Evolutionary conservation across 2,113 vertebrate genomes (phyloP).

Genomic region (Apaloderma vittatum): DNA sequence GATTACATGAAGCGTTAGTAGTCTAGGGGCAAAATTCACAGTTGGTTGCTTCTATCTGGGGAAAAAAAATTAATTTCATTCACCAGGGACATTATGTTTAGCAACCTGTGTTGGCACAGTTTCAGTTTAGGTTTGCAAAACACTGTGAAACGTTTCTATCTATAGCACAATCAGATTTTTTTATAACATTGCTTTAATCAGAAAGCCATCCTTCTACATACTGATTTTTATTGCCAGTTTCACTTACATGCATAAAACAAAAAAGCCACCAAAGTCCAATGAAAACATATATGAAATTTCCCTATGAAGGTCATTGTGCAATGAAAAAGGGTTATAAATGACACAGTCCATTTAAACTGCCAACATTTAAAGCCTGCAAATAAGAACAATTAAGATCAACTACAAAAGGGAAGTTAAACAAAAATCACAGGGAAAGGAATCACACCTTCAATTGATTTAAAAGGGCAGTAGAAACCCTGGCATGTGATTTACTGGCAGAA

Average conservation of each 20-base stretch:
- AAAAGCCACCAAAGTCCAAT: background rate
- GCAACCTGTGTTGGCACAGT: background rate
- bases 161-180: background rate
- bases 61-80: background rate
- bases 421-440: conserved; percentile 71
- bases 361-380: conserved; percentile 74
- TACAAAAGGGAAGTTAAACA: conserved; percentile 62
- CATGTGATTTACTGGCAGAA: conserved; percentile 74
- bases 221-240: conserved; percentile 39
- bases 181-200: background rate
- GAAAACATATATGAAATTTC: conserved; percentile 42
- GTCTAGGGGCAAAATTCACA: background rate
- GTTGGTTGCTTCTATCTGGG: background rate
- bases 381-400: conserved; percentile 76
- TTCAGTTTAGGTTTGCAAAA: background rate
- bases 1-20: background rate
- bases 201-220: background rate
- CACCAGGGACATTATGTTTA: background rate
- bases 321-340: conserved; percentile 60
- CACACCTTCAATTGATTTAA: conserved; percentile 72
- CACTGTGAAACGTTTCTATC: background rate
- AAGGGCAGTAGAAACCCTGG: conserved; percentile 41
- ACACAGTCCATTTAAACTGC: conserved; percentile 44
- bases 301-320: conserved; percentile 18
- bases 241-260: background rate